Conservation (phyloP, 2,888 invertebrate species). For the Trachelus tabidus region DNA sequence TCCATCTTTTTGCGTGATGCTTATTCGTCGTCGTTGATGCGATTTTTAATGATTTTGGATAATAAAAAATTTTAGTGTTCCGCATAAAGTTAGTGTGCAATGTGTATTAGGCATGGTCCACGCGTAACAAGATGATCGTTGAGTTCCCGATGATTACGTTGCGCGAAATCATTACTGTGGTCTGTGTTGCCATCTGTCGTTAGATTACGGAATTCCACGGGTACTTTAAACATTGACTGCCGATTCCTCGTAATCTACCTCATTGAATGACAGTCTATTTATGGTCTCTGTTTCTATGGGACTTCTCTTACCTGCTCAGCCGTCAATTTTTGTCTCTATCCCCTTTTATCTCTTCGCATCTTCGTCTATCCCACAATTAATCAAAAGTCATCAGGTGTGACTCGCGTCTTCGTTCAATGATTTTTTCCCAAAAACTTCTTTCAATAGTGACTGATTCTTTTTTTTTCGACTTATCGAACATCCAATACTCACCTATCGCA, state of each 20-base stretch:
- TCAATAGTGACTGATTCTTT: neutral
- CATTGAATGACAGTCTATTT: neutral
- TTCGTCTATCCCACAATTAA: neutral
- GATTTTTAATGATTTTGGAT: neutral
- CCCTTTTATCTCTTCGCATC: neutral
- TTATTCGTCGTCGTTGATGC: neutral
- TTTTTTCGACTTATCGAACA: neutral
- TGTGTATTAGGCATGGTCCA: neutral
- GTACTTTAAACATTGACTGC: neutral
- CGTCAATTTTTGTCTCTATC: neutral
- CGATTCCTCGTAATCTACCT: neutral
- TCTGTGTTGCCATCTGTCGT: neutral
- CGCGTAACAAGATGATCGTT: neutral
- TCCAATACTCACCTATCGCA: neutral
- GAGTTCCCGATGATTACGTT: neutral
- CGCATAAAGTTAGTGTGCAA: neutral
- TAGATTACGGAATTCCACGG: neutral
- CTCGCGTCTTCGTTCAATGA: neutral
- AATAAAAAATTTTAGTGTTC: neutral
- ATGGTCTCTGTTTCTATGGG: neutral
- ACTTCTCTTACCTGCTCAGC: neutral
- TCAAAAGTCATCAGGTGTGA: neutral
- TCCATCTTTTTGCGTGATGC: neutral
- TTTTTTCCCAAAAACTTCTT: neutral
- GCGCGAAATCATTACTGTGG: neutral